phyloP scores from a whole-genome alignment of 2,113 vertebrate genomes.

The Tragelaphus buxtoni region DNA sequence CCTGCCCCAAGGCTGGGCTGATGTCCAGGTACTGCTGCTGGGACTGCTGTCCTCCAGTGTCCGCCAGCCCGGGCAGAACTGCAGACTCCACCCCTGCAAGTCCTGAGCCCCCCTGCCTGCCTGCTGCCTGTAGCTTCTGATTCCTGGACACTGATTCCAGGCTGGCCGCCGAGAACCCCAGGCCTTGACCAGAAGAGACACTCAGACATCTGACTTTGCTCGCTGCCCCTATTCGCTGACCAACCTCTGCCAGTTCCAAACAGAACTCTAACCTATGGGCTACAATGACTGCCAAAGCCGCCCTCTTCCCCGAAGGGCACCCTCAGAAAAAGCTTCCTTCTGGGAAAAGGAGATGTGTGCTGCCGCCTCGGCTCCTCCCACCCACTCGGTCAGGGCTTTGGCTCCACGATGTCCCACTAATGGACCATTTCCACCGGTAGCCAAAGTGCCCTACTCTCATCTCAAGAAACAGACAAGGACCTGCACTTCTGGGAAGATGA shows the following conservation, averaged over 20 bases:
- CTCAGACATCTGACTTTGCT: not conserved
- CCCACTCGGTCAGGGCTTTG: accelerated
- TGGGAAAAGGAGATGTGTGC: accelerated
- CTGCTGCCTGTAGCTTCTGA: not conserved
- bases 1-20: not conserved
- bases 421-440: accelerated
- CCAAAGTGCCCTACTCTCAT: not conserved
- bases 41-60: accelerated
- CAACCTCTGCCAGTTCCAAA: not conserved
- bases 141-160: not conserved
- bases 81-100: not conserved
- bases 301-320: not conserved
- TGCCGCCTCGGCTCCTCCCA: too few relatives aligned
- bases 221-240: accelerated
- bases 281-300: not conserved
- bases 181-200: not conserved
- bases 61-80: not conserved
- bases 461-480: not conserved
- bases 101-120: not conserved
- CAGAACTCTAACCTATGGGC: not conserved
- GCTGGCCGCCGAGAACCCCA: not conserved
- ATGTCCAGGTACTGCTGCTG: not conserved
- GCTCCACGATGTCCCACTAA: not conserved
- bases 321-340: not conserved
- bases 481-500: not conserved